phyloP scores from a whole-genome alignment of 2,113 vertebrate genomes.

The Tricholaema leucomelas region DNA sequence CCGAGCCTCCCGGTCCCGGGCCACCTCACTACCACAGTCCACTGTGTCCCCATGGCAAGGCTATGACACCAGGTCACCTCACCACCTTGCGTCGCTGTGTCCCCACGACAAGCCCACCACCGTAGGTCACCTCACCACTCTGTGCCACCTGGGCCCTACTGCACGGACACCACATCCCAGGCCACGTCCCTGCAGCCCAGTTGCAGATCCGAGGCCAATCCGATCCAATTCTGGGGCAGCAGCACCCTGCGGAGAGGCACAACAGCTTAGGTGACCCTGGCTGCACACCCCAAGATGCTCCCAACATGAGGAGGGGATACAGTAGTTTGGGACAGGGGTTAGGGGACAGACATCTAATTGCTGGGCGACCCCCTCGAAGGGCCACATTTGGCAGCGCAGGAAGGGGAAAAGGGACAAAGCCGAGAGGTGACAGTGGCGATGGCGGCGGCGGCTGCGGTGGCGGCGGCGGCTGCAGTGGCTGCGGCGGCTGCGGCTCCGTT shows the following conservation, averaged over 20 bases:
- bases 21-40: not conserved
- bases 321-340: not conserved
- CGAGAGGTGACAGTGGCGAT: not conserved
- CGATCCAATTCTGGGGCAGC: not conserved
- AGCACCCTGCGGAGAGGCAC: not conserved
- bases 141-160: not conserved
- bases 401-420: not conserved
- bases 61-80: not conserved
- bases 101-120: not conserved
- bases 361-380: fast-evolving
- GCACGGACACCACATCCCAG: not conserved
- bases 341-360: not conserved
- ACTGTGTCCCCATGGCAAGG: too few relatives aligned
- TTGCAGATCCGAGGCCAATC: not conserved
- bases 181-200: not conserved
- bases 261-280: not conserved
- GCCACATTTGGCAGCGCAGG: not conserved
- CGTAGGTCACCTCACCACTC: too few relatives aligned
- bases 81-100: not conserved
- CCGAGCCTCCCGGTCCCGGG: too few relatives aligned
- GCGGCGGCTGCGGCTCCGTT: not conserved
- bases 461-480: fast-evolving
- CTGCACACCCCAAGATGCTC: not conserved
- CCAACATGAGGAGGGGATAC: not conserved
- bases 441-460: not conserved